phyloP scores from a whole-genome alignment of 2,113 vertebrate genomes.

The Halichoeres trimaculatus region DNA sequence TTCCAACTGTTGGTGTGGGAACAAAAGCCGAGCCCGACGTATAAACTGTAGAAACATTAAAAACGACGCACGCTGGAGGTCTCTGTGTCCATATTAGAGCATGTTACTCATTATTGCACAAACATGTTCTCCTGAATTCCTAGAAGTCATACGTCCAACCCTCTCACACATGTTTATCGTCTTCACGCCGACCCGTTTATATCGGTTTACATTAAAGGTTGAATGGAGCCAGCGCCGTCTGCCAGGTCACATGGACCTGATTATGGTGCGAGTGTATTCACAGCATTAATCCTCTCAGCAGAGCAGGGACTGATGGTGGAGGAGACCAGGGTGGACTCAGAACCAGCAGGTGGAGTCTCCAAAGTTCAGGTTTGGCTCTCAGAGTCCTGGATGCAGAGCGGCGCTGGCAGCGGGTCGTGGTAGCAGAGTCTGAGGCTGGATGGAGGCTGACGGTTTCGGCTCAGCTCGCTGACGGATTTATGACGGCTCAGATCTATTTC shows the following conservation, averaged over 20 bases:
- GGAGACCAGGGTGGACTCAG: no score
- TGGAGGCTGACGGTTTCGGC: not conserved
- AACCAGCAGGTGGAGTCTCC: no score
- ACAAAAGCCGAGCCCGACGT: no score
- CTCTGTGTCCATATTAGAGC: not conserved
- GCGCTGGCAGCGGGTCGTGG: not conserved
- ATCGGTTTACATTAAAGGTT: slow-evolving; percentile 2
- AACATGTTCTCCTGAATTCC: slow-evolving; percentile 3
- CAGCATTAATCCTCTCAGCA: not conserved
- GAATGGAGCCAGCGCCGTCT: not conserved
- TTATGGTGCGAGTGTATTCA: slow-evolving; percentile 3
- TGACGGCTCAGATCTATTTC: not conserved
- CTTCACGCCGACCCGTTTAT: not conserved
- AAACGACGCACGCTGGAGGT: not conserved
- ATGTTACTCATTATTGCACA: not conserved
- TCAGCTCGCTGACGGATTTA: not conserved
- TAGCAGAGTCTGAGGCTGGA: not conserved
- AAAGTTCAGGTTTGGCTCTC: slow-evolving; percentile 1
- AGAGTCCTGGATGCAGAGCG: not conserved
- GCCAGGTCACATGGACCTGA: slow-evolving; percentile 18
- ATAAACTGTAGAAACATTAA: not conserved
- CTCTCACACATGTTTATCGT: slow-evolving; percentile 9
- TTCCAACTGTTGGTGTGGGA: no score
- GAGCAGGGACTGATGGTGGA: not conserved
- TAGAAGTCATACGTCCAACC: slow-evolving; percentile 1